phyloP scores from a whole-genome alignment of 2,888 invertebrate genomes.

The Pandemis cinnamomeana region DNA sequence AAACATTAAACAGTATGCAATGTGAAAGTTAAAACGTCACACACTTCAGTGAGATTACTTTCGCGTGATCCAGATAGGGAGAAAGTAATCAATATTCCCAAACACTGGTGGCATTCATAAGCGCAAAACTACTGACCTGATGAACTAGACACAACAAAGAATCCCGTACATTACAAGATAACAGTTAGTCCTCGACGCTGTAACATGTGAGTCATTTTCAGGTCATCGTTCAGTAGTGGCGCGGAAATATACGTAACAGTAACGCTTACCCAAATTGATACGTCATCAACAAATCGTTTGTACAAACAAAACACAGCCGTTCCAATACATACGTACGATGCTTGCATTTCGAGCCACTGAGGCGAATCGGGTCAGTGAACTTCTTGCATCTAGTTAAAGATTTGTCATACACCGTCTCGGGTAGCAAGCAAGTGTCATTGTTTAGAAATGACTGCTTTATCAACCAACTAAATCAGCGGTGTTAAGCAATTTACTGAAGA shows the following conservation, averaged over 20 bases:
- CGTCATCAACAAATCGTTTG: conserved; percentile 71
- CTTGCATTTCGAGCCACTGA: conserved; percentile 58
- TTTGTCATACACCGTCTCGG: conserved; percentile 46
- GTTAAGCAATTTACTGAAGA: conserved; percentile 1
- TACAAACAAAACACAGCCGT: conserved; percentile 67
- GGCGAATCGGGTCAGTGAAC: conserved; percentile 65
- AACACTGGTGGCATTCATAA: conserved; percentile 44
- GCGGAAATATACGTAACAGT: conserved; percentile 66
- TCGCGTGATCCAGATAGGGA: conserved; percentile 34
- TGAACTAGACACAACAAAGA: conserved; percentile 60
- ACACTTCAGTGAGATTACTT: conserved; percentile 29
- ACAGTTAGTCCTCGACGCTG: conserved; percentile 58
- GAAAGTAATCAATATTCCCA: conserved; percentile 45
- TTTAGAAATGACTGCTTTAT: conserved; percentile 28
- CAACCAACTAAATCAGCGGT: not conserved
- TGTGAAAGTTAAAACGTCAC: conserved; percentile 15
- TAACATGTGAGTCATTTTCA: conserved; percentile 74
- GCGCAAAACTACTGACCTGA: conserved; percentile 46
- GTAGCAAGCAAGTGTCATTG: conserved; percentile 41
- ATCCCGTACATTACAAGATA: conserved; percentile 51
- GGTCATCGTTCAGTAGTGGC: conserved; percentile 68
- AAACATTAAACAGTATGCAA: not conserved
- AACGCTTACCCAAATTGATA: conserved; percentile 71
- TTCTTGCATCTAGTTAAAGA: conserved; percentile 48
- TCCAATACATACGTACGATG: conserved; percentile 67